Base-by-base conservation (phyloP, 2,888 invertebrate genomes). In the Unio delphinus region DNA sequence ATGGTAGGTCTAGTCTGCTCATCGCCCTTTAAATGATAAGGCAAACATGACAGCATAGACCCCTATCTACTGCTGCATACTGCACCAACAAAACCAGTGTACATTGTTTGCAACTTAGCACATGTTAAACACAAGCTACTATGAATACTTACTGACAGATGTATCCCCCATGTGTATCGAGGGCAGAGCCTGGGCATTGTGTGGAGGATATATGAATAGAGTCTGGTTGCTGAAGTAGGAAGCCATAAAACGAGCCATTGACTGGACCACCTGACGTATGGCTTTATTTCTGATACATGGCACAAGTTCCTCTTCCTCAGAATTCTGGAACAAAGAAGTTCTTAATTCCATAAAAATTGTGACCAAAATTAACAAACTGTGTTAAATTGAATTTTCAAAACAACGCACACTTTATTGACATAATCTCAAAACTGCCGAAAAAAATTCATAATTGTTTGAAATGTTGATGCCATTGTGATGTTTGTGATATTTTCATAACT, bases 211-310 rank as follows among this genome's bases (percentile, higher is more conserved):
- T 58, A 89, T 86, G 74, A 82, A 89, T 65, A 88, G 76, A 0
- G 84, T 78, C 69, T 81, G 75, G 74, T 89, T 89, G 65, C 82
- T 84, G 81, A 89, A 89, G 79, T 89, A 89, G 7, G 87, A 83
- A 0, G 88, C 87, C 88, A 89, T 89, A 72, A 88, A 85, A 23
- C 89, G 74, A 17, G 85, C 88, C 82, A 89, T 76, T 0, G 87
- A 82, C 78, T 86, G 87, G 18, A 87, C 86, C 26, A 86, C 75
- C 72, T 85, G 83, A 17, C 85, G 78, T 11, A 87, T 82, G 45
- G 84, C 80, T 67, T 73, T 74, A 75, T 86, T 81, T 72, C 78
- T 79, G 58, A 87, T 85, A 77, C 86, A 86, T 0, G 86, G 86
- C 17, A 86, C 84, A 69, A 81, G 74, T 60, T 86, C 83, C 57